Conservation (phyloP, 2,888 invertebrate genomes). For the Hirtodrosophila duncani region DNA sequence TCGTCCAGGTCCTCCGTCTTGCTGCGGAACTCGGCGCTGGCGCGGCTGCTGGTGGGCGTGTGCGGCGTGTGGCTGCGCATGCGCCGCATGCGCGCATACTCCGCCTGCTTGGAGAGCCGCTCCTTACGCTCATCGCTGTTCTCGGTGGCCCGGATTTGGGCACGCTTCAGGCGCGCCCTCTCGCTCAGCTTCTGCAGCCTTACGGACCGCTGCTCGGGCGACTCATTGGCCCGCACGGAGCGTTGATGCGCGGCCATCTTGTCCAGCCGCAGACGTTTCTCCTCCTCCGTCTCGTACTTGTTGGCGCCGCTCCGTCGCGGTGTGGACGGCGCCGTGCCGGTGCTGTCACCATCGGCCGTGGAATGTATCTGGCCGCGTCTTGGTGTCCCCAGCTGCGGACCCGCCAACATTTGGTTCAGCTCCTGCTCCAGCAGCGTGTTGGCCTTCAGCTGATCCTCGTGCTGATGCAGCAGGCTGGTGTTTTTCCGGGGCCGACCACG, state of each 20-base stretch:
- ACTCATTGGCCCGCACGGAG: constrained; percentile 76
- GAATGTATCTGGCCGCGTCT: constrained; percentile 58
- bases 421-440: constrained; percentile 77
- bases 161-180: constrained; percentile 76
- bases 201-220: constrained; percentile 75
- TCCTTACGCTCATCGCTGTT: constrained; percentile 74
- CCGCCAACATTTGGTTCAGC: constrained; percentile 66
- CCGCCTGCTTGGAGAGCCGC: constrained; percentile 76
- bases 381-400: constrained; percentile 43
- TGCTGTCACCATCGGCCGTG: constrained; percentile 57
- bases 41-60: constrained; percentile 64
- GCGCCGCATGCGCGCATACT: constrained; percentile 76
- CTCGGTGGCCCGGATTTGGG: constrained; percentile 76
- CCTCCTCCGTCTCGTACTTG: constrained; percentile 77
- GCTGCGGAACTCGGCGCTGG: constrained; percentile 60
- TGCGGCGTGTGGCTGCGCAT: constrained; percentile 76
- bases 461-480: constrained; percentile 33
- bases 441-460: constrained; percentile 74
- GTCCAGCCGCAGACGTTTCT: constrained; percentile 75
- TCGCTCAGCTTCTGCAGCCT: constrained; percentile 76
- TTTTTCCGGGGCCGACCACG: constrained; percentile 77
- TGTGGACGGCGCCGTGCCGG: constrained; percentile 28
- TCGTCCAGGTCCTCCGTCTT: constrained; percentile 51
- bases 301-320: constrained; percentile 73
- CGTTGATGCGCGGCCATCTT: constrained; percentile 78